Percentiles rank a stretch among this genome's conserved stretches.
phyloP scores from a whole-genome alignment of 2,888 invertebrate genomes.

The Drosophila ustulata region DNA sequence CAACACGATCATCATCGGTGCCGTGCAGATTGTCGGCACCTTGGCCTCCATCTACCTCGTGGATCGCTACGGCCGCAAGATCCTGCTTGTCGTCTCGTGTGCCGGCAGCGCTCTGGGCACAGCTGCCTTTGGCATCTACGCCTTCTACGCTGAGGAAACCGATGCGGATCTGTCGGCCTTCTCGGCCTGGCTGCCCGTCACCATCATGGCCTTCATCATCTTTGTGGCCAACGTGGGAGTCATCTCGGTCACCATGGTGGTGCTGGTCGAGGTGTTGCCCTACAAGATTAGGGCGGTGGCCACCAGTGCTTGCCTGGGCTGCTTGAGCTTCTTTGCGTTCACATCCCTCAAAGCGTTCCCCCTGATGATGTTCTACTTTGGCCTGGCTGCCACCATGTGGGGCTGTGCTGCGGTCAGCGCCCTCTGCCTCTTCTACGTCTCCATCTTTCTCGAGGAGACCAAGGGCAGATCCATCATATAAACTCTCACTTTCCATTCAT shows the following conservation, averaged over 20 bases:
- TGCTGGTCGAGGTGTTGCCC: conserved; percentile 79
- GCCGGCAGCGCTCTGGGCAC: conserved; percentile 67
- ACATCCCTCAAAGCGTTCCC: conserved; percentile 72
- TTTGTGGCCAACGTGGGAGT: conserved; percentile 78
- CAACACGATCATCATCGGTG: conserved; percentile 80
- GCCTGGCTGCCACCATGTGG: conserved; percentile 78
- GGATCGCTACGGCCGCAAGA: conserved; percentile 74
- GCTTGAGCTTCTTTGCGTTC: conserved; percentile 71
- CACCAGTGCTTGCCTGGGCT: conserved; percentile 65
- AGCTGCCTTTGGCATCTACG: conserved; percentile 70
- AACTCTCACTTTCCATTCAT: background rate
- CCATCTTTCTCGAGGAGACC: conserved; percentile 77
- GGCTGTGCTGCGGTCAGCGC: conserved; percentile 64
- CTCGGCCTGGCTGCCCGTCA: conserved; percentile 71
- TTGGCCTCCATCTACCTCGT: conserved; percentile 70
- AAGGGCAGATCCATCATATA: conserved; percentile 73
- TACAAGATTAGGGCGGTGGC: conserved; percentile 71
- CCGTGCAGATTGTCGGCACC: conserved; percentile 76
- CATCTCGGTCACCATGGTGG: conserved; percentile 73
- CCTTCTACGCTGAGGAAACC: conserved; percentile 64
- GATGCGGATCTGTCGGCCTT: conserved; percentile 50
- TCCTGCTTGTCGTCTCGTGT: conserved; percentile 71
- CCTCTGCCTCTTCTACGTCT: conserved; percentile 73
- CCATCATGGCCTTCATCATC: conserved; percentile 75
- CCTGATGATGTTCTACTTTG: conserved; percentile 64